Evolutionary conservation across 2,888 invertebrate genomes (phyloP).

Genomic region (Blera fallax): DNA sequence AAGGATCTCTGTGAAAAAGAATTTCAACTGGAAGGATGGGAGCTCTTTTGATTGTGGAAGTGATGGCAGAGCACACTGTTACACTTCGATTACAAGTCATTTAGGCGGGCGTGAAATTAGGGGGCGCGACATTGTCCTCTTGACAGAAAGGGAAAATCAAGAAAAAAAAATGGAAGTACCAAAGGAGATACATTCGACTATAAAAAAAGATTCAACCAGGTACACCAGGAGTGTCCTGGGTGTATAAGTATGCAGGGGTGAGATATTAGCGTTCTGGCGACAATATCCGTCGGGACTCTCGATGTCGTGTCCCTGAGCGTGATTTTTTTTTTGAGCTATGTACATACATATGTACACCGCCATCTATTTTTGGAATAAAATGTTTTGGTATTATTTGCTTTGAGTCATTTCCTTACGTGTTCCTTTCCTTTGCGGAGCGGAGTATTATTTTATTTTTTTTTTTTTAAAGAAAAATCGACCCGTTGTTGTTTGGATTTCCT

Average conservation of each 20-base stretch:
- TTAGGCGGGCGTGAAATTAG: not conserved
- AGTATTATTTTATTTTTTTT: no score
- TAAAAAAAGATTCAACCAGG: not conserved
- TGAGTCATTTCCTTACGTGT: not conserved
- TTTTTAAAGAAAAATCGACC: not conserved
- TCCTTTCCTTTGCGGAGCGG: not conserved
- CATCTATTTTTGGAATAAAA: not conserved
- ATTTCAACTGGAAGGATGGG: not conserved
- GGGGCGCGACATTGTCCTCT: not conserved
- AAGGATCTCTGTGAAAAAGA: not conserved
- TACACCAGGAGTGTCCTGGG: not conserved
- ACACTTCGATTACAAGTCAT: conserved; percentile 51
- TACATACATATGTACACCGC: no score
- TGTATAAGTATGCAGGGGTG: not conserved
- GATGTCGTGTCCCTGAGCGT: not conserved
- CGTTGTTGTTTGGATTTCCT: not conserved
- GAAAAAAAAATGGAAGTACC: not conserved
- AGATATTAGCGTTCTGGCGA: not conserved
- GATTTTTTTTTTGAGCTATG: not conserved
- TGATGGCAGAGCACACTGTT: not conserved
- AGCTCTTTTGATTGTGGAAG: not conserved
- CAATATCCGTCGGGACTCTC: not conserved
- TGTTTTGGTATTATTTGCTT: not conserved
- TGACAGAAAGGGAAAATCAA: not conserved
- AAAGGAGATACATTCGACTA: not conserved